Evolutionary conservation across 2,113 vertebrate genomes (phyloP), one percentile per base, ranked within the genome.

Genomic region (Ammodytes dubius): DNA sequence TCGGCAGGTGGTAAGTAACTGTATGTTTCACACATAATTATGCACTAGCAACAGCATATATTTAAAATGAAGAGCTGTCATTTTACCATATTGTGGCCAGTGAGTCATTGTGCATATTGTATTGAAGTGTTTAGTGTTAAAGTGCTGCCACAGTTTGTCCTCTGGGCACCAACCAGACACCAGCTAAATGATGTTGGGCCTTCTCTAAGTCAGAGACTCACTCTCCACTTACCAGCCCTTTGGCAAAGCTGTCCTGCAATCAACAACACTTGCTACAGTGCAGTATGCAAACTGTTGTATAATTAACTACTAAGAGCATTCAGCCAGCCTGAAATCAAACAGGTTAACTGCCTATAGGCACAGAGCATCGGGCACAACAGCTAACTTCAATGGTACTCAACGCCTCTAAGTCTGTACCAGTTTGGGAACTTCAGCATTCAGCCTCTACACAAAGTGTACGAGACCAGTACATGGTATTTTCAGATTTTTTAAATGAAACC

Each of bases 21-120:
- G 19, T 81, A 70, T 85, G 70, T 63, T 87, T 83, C 53, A 61
- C 76, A 79, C 74, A n/a, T 88, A 87, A 87, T 88, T 83, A 87
- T 45, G 63, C 5, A 61, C 10, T 74, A 59, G 71, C 67, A 83
- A 75, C 52, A 46, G 74, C 54, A 64, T 46, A 75, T 42, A 65
- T 60, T 77, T 64, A 63, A 70, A 79, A n/a, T 40, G 17, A 6
- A 58, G 54, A 69, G 84, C 39, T 85, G 77, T 85, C 68, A 87
- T 88, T 87, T 75, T 27, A 79, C 46, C 71, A 58, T 72, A 70
- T 46, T 65, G 74, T 40, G 73, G 81, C 74, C 66, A 46, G 1
- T 52, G 64, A 69, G 47, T 84, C 73, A 74, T 77, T 74, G 70
- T 74, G 74, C 68, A 71, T 6, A 14, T 61, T 81, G 58, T 39